These are phyloP conservation scores for Potamilus streckersoni DNA, from an alignment of 1,140 invertebrate species.

Conservation along the genomic window DNA sequence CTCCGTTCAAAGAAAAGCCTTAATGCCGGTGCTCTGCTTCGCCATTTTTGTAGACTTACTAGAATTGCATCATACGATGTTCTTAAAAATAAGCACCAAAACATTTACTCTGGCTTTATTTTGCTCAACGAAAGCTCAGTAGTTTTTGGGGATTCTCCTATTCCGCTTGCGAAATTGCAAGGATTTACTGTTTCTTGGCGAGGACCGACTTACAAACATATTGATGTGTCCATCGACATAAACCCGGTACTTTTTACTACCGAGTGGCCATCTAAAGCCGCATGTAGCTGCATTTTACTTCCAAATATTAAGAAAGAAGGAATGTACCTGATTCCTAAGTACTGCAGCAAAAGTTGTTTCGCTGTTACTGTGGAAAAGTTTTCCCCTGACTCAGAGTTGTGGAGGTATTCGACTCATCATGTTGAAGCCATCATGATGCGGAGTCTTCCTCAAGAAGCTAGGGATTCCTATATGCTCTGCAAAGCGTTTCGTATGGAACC, in stretches of 20 bases:
- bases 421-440: constrained; percentile 8
- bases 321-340: constrained; percentile 7
- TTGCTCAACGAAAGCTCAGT: not conserved
- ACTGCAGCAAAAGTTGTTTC: not conserved
- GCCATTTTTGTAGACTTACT: constrained; percentile 5
- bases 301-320: constrained; percentile 1
- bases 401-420: constrained; percentile 15
- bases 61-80: constrained; percentile 8
- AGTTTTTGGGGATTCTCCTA: not conserved
- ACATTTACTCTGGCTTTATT: constrained; percentile 12
- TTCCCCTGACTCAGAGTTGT: not conserved
- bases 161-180: constrained; percentile 1
- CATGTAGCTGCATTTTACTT: not conserved
- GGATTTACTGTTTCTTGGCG: not conserved
- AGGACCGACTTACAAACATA: constrained; percentile 4
- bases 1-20: not conserved
- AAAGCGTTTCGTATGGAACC: constrained; percentile 25
- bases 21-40: not conserved
- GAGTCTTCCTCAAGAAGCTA: not conserved
- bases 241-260: constrained; percentile 8
- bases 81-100: not conserved
- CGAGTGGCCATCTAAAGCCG: not conserved
- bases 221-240: constrained; percentile 9
- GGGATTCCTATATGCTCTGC: constrained; percentile 18
- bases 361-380: not conserved